Percentiles rank a stretch among this genome's conserved stretches.
Evolutionary conservation across 2,888 invertebrate genomes (phyloP).

Genomic region (Drosophila multiciliata): DNA sequence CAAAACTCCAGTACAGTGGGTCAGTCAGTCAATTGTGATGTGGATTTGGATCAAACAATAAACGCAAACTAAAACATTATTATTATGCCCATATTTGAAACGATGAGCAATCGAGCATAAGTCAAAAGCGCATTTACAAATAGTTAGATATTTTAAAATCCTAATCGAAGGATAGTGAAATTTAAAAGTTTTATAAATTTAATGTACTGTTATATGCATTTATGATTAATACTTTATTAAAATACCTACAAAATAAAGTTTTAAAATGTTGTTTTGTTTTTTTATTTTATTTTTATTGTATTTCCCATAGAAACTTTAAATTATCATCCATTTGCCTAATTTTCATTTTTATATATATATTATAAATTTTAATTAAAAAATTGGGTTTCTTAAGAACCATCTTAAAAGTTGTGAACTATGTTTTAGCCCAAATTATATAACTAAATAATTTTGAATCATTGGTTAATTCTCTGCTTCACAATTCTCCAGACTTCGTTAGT

Average conservation of each 20-base stretch:
- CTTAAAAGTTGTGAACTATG: background rate
- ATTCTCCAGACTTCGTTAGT: background rate
- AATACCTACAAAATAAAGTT: background rate
- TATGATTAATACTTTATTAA: background rate
- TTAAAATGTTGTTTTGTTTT: background rate
- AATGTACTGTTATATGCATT: background rate
- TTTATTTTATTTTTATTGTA: background rate
- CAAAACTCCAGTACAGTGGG: conserved; percentile 45
- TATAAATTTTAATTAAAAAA: background rate
- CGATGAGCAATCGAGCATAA: background rate
- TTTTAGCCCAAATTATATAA: background rate
- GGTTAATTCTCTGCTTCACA: background rate
- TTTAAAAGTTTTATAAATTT: background rate
- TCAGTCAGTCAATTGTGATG: background rate
- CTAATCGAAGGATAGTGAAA: background rate
- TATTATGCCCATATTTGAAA: background rate
- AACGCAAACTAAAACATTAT: background rate
- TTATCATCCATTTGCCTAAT: background rate
- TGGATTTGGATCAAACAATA: conserved; percentile 1
- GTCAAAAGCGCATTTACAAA: background rate
- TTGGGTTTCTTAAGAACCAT: background rate
- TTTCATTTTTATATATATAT: background rate
- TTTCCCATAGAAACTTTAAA: background rate
- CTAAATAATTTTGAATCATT: background rate
- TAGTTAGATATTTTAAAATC: background rate